A percentile compares a stretch with the other conserved stretches of the same genome.
phyloP scores from a whole-genome alignment of 2,888 invertebrate genomes.

The Synergus itoensis region DNA sequence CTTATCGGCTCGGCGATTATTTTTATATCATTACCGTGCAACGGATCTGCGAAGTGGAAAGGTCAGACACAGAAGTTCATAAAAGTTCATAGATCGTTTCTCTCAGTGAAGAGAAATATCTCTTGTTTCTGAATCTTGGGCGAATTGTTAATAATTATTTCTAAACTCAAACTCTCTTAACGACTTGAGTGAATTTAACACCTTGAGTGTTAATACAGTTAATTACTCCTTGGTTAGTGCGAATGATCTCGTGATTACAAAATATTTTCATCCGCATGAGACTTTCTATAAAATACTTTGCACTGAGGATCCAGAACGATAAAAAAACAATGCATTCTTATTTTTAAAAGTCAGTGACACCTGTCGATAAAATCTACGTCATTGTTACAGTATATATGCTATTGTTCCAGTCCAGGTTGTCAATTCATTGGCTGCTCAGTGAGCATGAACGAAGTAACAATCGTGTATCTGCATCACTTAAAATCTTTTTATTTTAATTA shows the following conservation, averaged over 20 bases:
- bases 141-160: no score
- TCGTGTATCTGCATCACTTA: conserved; percentile 21
- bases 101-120: no score
- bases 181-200: neutral
- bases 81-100: neutral
- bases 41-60: neutral
- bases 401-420: conserved; percentile 32
- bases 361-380: conserved; percentile 35
- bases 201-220: neutral
- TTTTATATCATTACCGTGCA: neutral
- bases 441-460: conserved; percentile 24
- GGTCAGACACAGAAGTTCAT: neutral
- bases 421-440: conserved; percentile 1
- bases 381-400: conserved; percentile 26
- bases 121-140: no score
- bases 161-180: neutral
- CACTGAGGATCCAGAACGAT: conserved; percentile 4
- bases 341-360: conserved; percentile 30
- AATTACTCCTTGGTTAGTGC: neutral
- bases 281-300: neutral
- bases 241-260: neutral
- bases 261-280: neutral
- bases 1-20: neutral
- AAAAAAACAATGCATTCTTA: conserved; percentile 34
- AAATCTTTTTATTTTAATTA: neutral